These are phyloP conservation scores for Montipora capricornis DNA, from an alignment of 64 coral and sea anemone genomes.

Conservation along the genomic window DNA sequence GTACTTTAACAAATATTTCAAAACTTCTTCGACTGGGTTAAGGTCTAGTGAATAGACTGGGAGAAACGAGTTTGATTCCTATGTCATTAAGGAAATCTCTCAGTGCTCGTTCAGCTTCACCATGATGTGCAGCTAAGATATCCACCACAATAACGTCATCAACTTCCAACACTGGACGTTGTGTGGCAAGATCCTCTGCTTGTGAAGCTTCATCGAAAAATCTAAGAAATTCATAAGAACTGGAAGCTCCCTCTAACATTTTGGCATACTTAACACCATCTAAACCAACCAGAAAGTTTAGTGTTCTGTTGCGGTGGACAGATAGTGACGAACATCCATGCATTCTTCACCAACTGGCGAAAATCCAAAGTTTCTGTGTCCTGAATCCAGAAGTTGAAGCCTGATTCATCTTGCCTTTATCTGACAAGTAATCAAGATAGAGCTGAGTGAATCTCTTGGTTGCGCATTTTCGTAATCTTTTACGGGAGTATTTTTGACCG, in stretches of 20 bases:
- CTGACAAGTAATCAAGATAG: too few species aligned
- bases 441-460: background rate
- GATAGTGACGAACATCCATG: too few species aligned
- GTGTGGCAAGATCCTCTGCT: slow-evolving; percentile 28
- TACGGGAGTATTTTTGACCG: background rate
- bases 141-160: slow-evolving; percentile 63
- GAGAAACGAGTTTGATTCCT: slow-evolving; percentile 10
- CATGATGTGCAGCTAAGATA: slow-evolving; percentile 50
- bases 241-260: too few species aligned
- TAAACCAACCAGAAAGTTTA: too few species aligned
- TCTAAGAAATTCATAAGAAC: too few species aligned
- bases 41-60: slow-evolving; percentile 59
- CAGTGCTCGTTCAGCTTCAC: slow-evolving; percentile 36
- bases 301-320: too few species aligned
- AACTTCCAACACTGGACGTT: slow-evolving; percentile 55
- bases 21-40: slow-evolving; percentile 66
- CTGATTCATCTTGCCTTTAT: too few species aligned
- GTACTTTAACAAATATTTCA: slow-evolving; percentile 68
- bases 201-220: too few species aligned
- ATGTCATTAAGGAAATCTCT: slow-evolving; percentile 11
- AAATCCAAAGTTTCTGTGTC: too few species aligned
- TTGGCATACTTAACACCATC: too few species aligned
- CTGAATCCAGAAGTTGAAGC: too few species aligned
- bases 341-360: too few species aligned
- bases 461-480: background rate